A percentile compares a stretch with the other conserved stretches of the same genome.
Evolutionary conservation across 2,113 vertebrate genomes (phyloP).

Genomic region (Dendropsophus ebraccatus): DNA sequence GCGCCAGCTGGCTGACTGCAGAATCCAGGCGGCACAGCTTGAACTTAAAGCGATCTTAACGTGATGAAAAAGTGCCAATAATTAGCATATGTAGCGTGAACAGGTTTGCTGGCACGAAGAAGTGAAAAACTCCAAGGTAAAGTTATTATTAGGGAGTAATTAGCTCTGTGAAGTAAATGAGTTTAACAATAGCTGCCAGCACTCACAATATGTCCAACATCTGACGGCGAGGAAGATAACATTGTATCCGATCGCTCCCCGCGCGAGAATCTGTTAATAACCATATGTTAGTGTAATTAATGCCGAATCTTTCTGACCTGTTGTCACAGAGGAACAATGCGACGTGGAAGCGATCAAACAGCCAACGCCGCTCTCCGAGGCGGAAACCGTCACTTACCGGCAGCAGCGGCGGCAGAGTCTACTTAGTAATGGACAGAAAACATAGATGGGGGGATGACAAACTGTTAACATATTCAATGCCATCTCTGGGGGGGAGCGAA

Average conservation of each 20-base stretch:
- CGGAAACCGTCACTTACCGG: conserved; percentile 62
- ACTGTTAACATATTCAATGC: no score
- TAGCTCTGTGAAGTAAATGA: conserved; percentile 99
- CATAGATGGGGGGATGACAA: no score
- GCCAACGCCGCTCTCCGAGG: conserved; percentile 68
- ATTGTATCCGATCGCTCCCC: conserved; percentile 90
- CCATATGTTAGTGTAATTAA: conserved; percentile 99
- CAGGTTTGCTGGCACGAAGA: conserved; percentile 98
- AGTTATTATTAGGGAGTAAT: conserved; percentile 99
- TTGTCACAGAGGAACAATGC: conserved; percentile 90
- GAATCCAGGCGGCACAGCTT: conserved; percentile 98
- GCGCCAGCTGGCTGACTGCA: conserved; percentile 86
- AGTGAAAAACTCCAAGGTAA: conserved; percentile 99
- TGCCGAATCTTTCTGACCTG: conserved; percentile 94
- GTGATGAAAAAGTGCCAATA: conserved; percentile 99
- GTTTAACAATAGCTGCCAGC: conserved; percentile 99
- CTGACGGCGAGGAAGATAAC: conserved; percentile 91
- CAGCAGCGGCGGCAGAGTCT: neutral
- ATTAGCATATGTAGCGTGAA: conserved; percentile 99
- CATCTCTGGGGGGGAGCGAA: no score
- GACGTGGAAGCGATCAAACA: conserved; percentile 84
- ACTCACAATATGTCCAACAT: conserved; percentile 99
- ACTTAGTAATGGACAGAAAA: neutral
- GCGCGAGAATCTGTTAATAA: conserved; percentile 97
- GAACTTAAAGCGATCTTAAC: conserved; percentile 99